Conservation (phyloP, 2,888 invertebrate genomes). For the Gisinianus flammeolus region DNA sequence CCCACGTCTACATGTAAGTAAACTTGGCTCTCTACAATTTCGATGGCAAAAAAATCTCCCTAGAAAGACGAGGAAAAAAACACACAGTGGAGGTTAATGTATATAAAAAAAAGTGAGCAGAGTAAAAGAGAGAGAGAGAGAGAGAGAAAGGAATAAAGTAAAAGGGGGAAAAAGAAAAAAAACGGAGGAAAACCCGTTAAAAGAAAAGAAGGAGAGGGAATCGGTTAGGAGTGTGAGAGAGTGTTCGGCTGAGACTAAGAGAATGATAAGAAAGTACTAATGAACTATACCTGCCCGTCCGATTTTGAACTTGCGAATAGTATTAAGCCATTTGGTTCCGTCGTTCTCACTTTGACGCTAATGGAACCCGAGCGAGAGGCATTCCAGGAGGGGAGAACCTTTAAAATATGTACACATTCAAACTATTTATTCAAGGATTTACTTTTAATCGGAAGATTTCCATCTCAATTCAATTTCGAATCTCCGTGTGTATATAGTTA, state of each 20-base stretch:
- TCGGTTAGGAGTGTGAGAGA: not conserved
- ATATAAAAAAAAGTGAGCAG: not conserved
- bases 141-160: not conserved
- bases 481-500: conserved; percentile 2
- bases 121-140: not conserved
- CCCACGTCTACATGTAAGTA: conserved; percentile 91
- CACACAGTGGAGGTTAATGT: conserved; percentile 4
- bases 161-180: not conserved
- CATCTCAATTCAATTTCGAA: conserved; percentile 35
- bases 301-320: conserved; percentile 81
- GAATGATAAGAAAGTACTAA: conserved; percentile 33
- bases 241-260: not conserved
- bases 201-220: conserved; percentile 7
- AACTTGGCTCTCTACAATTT: conserved; percentile 90
- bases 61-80: conserved; percentile 61
- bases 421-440: conserved; percentile 30
- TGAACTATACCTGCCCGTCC: conserved; percentile 39
- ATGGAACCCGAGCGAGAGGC: conserved; percentile 87
- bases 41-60: conserved; percentile 92
- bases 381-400: conserved; percentile 90
- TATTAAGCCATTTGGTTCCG: conserved; percentile 91
- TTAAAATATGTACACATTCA: conserved; percentile 56
- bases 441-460: conserved; percentile 36
- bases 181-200: not conserved
- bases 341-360: conserved; percentile 93